These are phyloP conservation scores for Actinostola sp. DNA, from an alignment of 92 coral and sea anemone species.

Conservation along the genomic window DNA sequence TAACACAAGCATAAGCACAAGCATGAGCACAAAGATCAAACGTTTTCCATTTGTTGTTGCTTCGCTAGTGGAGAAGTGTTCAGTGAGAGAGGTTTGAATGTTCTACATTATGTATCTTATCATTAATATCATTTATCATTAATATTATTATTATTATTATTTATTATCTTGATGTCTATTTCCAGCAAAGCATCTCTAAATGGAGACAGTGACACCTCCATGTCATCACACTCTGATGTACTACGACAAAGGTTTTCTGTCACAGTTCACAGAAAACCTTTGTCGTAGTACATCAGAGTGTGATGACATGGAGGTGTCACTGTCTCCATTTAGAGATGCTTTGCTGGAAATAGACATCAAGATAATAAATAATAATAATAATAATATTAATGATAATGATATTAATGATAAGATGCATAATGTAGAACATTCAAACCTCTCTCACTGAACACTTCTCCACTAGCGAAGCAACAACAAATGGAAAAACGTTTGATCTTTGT, in stretches of 20 bases:
- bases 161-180: neutral
- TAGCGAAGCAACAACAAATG: too few relatives aligned
- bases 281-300: conserved; percentile 71
- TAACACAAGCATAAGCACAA: neutral
- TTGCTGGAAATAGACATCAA: conserved; percentile 28
- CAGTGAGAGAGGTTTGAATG: too few relatives aligned
- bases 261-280: conserved; percentile 86
- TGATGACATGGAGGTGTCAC: conserved; percentile 74
- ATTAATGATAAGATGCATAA: too few relatives aligned
- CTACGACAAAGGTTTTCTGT: conserved; percentile 87
- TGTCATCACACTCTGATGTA: conserved; percentile 69
- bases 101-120: too few relatives aligned
- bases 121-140: too few relatives aligned
- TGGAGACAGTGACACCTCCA: conserved; percentile 60
- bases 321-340: conserved; percentile 31
- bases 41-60: too few relatives aligned
- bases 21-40: neutral
- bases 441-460: too few relatives aligned
- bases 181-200: conserved; percentile 44
- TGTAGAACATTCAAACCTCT: too few relatives aligned
- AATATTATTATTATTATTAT: too few relatives aligned
- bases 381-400: too few relatives aligned
- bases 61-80: too few relatives aligned
- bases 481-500: too few relatives aligned
- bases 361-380: neutral